phyloP scores from a whole-genome alignment of 1,140 invertebrate genomes.

The Mya arenaria region DNA sequence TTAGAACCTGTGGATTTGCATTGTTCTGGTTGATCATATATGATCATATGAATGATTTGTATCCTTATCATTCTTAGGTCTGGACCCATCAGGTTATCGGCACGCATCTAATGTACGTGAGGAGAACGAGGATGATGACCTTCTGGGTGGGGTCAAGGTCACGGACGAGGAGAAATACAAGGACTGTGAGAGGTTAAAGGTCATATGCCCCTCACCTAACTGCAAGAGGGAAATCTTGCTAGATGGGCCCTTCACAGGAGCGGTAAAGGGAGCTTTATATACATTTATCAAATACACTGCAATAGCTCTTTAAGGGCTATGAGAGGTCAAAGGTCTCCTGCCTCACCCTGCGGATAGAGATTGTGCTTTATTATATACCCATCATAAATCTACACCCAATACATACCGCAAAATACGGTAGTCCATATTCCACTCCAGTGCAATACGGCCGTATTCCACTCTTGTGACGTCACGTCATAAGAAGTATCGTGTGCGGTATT shows the following conservation, averaged over 20 bases:
- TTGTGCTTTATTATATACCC: no score
- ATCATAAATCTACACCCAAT: no score
- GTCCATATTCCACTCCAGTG: no score
- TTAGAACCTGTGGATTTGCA: background rate
- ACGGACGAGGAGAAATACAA: constrained; percentile 89
- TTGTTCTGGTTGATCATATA: background rate
- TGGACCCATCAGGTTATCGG: constrained; percentile 83
- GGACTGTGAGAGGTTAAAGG: constrained; percentile 85
- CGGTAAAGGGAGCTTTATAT: no score
- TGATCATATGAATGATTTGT: background rate
- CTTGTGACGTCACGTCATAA: no score
- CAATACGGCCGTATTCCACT: no score
- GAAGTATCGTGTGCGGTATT: no score
- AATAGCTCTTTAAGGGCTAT: no score
- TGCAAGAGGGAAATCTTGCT: constrained; percentile 81
- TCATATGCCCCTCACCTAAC: constrained; percentile 78
- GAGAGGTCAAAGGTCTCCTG: no score
- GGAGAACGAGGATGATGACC: constrained; percentile 82
- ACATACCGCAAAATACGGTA: no score
- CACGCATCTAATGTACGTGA: constrained; percentile 78
- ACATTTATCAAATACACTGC: no score
- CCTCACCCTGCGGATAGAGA: no score
- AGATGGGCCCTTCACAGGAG: constrained; percentile 77
- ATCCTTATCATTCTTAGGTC: constrained; percentile 69
- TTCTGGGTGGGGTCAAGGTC: constrained; percentile 81